Percentiles rank a stretch among this genome's conserved stretches.
Evolutionary conservation across 2,888 invertebrate species (phyloP).

Genomic region (Drosophila prostipennis): DNA sequence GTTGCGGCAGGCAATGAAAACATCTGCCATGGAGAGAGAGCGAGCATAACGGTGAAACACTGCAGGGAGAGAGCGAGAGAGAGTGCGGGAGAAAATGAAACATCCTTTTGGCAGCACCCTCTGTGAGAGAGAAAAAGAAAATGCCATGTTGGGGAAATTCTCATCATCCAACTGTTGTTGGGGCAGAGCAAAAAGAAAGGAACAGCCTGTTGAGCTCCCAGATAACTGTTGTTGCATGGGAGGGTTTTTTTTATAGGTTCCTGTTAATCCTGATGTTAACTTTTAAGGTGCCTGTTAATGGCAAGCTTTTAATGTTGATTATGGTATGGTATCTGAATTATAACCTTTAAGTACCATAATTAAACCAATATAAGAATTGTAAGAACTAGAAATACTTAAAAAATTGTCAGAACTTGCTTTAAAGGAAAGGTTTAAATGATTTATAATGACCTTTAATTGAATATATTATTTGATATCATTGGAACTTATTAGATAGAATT

Average conservation of each 20-base stretch:
- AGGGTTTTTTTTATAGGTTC: not conserved
- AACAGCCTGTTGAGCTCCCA: conserved; percentile 73
- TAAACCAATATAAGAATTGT: too few species aligned
- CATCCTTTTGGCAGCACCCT: not conserved
- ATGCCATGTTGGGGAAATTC: conserved; percentile 65
- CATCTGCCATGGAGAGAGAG: not conserved
- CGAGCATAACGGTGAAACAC: conserved; percentile 24
- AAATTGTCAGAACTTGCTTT: too few species aligned
- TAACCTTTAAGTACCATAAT: too few species aligned
- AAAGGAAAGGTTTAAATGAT: too few species aligned
- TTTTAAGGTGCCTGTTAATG: conserved; percentile 1
- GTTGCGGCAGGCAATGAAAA: conserved; percentile 65
- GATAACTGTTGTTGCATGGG: conserved; percentile 9
- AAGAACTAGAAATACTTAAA: too few species aligned
- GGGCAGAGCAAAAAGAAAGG: conserved; percentile 42
- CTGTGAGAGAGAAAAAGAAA: conserved; percentile 7
- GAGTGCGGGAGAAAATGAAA: conserved; percentile 4
- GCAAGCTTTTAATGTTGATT: too few species aligned
- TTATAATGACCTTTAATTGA: too few species aligned
- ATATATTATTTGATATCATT: too few species aligned
- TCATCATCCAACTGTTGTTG: conserved; percentile 10
- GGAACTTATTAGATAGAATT: too few species aligned
- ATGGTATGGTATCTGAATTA: too few species aligned
- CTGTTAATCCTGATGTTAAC: conserved; percentile 5
- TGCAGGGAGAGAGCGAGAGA: conserved; percentile 33